A percentile compares a stretch with the other conserved stretches of the same genome.
Conservation (phyloP, 2,888 invertebrate genomes). For the Callimorpha dominula region DNA sequence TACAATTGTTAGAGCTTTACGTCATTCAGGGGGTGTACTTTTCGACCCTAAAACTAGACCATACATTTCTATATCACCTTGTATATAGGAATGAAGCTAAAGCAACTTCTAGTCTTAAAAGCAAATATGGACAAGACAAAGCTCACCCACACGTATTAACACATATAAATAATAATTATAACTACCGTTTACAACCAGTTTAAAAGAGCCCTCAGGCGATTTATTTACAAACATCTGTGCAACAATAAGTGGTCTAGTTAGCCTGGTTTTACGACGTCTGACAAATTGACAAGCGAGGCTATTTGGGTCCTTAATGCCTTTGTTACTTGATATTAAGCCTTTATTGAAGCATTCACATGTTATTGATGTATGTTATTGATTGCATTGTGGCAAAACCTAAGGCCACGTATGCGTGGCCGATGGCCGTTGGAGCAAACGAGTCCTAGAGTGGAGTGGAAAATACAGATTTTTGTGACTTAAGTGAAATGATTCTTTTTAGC, state of each 20-base stretch:
- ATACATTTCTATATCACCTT: background rate
- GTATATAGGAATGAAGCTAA: background rate
- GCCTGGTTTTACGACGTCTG: constrained; percentile 34
- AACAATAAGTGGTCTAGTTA: constrained; percentile 16
- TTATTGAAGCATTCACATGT: no score
- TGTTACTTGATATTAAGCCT: background rate
- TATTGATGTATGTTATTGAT: no score
- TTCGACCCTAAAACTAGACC: background rate
- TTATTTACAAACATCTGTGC: constrained; percentile 15
- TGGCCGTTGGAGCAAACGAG: no score
- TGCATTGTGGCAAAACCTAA: no score
- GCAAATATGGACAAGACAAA: constrained; percentile 31
- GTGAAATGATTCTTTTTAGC: no score
- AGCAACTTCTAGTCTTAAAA: background rate
- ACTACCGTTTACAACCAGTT: constrained; percentile 35
- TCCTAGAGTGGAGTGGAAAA: no score
- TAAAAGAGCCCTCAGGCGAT: constrained; percentile 11
- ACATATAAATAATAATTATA: constrained; percentile 36
- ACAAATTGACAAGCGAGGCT: constrained; percentile 63
- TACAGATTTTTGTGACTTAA: no score
- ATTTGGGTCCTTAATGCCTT: constrained; percentile 17
- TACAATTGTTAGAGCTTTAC: no score
- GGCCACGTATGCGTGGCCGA: no score
- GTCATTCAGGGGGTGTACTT: background rate
- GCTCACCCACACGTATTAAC: constrained; percentile 26